phyloP scores from a whole-genome alignment of 2,113 vertebrate genomes.

The Thomomys bottae region DNA sequence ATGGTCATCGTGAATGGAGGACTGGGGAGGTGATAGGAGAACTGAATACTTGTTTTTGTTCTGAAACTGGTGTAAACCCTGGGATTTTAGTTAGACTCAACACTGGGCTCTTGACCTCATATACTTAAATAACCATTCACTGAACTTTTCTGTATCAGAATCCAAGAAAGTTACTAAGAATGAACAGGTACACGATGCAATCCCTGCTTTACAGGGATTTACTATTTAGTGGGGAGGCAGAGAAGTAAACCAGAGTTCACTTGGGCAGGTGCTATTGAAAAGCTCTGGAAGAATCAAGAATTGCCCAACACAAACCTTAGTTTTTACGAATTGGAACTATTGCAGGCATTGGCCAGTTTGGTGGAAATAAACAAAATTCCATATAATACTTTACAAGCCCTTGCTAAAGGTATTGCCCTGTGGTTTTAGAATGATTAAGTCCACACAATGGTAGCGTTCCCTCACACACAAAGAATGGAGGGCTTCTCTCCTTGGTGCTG shows the following conservation, averaged over 20 bases:
- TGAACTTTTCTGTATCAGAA: background rate
- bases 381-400: background rate
- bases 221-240: background rate
- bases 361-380: background rate
- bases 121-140: constrained; percentile 41
- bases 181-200: background rate
- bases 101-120: background rate
- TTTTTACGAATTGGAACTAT: constrained; percentile 17
- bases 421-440: background rate
- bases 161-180: background rate
- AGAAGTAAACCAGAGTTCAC: constrained; percentile 1
- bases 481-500: constrained; percentile 10
- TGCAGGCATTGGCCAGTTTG: background rate
- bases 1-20: background rate
- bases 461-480: background rate
- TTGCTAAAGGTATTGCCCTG: background rate
- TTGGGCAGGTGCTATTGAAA: background rate
- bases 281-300: background rate
- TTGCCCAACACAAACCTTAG: background rate
- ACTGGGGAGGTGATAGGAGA: background rate
- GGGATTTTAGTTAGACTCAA: constrained; percentile 28
- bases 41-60: constrained; percentile 15
- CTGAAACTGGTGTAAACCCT: background rate
- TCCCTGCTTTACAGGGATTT: background rate
- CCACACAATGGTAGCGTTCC: too few relatives aligned